Evolutionary conservation across 2,888 invertebrate genomes (phyloP).

Genomic region (Noctua pronuba): DNA sequence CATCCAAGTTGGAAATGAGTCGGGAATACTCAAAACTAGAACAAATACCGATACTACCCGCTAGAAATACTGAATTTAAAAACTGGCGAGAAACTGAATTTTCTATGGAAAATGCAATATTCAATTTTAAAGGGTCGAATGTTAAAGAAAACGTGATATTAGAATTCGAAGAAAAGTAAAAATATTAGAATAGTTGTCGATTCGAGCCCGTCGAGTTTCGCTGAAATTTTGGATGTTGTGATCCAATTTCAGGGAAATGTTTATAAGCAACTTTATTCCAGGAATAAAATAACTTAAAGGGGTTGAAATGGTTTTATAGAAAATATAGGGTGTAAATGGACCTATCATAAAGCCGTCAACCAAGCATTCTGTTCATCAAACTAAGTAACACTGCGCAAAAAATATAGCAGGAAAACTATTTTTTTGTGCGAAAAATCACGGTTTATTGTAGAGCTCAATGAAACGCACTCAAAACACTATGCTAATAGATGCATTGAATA

Average conservation of each 20-base stretch:
- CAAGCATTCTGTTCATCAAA: too few relatives aligned
- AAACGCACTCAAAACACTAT: too few relatives aligned
- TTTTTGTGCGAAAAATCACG: too few relatives aligned
- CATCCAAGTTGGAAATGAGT: conserved; percentile 43
- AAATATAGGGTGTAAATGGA: neutral
- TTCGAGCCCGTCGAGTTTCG: neutral
- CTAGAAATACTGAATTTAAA: conserved; percentile 28
- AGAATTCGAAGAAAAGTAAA: neutral
- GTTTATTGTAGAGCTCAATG: too few relatives aligned
- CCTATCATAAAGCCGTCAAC: neutral
- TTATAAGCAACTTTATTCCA: neutral
- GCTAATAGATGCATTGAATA: neutral
- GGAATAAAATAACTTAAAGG: neutral
- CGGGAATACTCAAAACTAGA: conserved; percentile 19
- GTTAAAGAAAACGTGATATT: neutral
- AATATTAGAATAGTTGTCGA: neutral
- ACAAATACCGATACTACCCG: conserved; percentile 42
- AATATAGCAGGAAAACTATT: too few relatives aligned
- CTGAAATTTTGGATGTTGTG: neutral
- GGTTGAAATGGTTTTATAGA: neutral
- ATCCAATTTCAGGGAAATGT: neutral
- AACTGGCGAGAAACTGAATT: neutral
- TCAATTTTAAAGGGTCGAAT: neutral
- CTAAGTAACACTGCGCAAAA: too few relatives aligned
- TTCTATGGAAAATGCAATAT: neutral